Conservation (phyloP, 2,888 invertebrate species). For the Eubasilissa splendida region DNA sequence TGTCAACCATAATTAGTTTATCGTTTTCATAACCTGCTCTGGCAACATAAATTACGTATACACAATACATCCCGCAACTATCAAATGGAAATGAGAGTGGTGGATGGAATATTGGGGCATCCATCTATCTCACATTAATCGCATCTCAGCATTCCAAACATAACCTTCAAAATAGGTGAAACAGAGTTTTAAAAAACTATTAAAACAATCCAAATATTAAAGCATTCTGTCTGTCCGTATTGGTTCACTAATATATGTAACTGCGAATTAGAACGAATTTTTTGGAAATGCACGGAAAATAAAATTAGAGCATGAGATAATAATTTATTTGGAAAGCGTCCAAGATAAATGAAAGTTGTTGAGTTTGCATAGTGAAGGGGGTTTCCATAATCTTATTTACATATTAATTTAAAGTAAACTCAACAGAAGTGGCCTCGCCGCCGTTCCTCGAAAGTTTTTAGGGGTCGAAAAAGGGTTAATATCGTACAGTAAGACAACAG, state of each 20-base stretch:
- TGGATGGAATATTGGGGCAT: too few relatives aligned
- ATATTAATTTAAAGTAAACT: constrained; percentile 42
- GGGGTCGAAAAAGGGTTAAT: constrained; percentile 17
- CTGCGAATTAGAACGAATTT: background rate
- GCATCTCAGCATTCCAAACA: too few relatives aligned
- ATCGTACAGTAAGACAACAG: constrained; percentile 3
- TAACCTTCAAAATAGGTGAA: too few relatives aligned
- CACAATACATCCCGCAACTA: too few relatives aligned
- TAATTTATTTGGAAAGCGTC: constrained; percentile 33
- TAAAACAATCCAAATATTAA: too few relatives aligned
- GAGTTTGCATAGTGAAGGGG: constrained; percentile 34
- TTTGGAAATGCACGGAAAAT: background rate
- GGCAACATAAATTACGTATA: too few relatives aligned
- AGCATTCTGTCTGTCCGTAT: background rate
- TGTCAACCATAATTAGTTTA: too few relatives aligned
- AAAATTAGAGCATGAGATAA: background rate
- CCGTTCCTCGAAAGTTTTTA: background rate
- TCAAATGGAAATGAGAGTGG: too few relatives aligned
- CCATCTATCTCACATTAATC: too few relatives aligned
- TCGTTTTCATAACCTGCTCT: too few relatives aligned
- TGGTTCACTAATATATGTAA: background rate
- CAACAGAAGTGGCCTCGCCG: constrained; percentile 11
- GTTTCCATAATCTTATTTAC: constrained; percentile 40
- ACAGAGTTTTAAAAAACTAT: too few relatives aligned
- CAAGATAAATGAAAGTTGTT: constrained; percentile 36